Evolutionary conservation across 2,888 invertebrate species (phyloP).

Genomic region (Bimastos eiseni): DNA sequence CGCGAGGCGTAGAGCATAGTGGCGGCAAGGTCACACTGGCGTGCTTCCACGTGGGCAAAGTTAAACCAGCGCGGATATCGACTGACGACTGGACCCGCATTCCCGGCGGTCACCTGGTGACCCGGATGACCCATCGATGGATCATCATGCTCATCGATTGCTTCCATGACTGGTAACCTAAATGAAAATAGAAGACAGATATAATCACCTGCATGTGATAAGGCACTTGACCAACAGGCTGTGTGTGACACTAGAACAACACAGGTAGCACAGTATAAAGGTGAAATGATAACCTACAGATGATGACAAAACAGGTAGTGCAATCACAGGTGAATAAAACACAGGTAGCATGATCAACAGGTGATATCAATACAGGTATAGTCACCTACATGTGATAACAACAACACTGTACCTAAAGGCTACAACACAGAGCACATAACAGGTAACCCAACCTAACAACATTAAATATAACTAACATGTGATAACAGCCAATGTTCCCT

Average conservation of each 20-base stretch:
- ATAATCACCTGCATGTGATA: no score
- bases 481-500: no score
- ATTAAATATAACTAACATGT: no score
- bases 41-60: slow-evolving; percentile 77
- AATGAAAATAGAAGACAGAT: slow-evolving; percentile 23
- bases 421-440: not conserved
- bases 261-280: no score
- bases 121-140: slow-evolving; percentile 29
- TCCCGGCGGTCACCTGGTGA: slow-evolving; percentile 34
- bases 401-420: not conserved
- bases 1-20: slow-evolving; percentile 74
- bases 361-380: not conserved
- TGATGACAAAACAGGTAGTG: not conserved
- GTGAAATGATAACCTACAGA: no score
- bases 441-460: not conserved
- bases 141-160: slow-evolving; percentile 70
- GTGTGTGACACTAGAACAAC: no score
- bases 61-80: slow-evolving; percentile 78
- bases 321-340: not conserved
- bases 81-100: slow-evolving; percentile 66
- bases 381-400: not conserved
- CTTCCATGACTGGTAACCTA: slow-evolving; percentile 76
- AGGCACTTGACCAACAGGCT: no score
- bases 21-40: slow-evolving; percentile 78
- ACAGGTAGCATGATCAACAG: not conserved